Evolutionary conservation across 2,888 invertebrate species (phyloP).

Genomic region (Epinotia bilunana): DNA sequence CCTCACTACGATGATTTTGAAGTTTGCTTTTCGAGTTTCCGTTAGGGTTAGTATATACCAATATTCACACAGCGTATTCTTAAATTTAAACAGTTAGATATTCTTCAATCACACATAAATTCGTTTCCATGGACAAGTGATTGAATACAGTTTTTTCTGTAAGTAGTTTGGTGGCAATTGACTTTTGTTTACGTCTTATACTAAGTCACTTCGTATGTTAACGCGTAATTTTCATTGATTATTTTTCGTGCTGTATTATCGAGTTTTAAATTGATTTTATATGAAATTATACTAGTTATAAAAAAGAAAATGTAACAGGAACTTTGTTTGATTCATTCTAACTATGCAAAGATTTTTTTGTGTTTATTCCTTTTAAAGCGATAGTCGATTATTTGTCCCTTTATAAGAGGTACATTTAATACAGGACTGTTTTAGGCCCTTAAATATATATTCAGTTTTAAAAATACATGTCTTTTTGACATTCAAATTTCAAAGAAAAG

Average conservation of each 20-base stretch:
- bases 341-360: constrained; percentile 30
- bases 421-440: constrained; percentile 40
- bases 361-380: constrained; percentile 30
- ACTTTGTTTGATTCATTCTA: constrained; percentile 37
- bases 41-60: constrained; percentile 7
- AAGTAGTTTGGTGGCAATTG: constrained; percentile 56
- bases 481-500: background rate
- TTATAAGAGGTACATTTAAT: constrained; percentile 33
- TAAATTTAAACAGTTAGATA: constrained; percentile 25
- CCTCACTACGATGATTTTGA: constrained; percentile 8
- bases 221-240: constrained; percentile 35
- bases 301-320: constrained; percentile 34
- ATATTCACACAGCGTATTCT: constrained; percentile 31
- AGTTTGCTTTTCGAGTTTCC: constrained; percentile 12
- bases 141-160: constrained; percentile 52
- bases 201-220: constrained; percentile 40
- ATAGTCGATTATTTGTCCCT: constrained; percentile 38
- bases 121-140: constrained; percentile 47
- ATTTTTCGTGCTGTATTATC: constrained; percentile 23
- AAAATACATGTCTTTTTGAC: constrained; percentile 5
- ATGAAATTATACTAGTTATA: constrained; percentile 31
- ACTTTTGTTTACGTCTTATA: constrained; percentile 48
- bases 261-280: constrained; percentile 12
- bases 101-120: constrained; percentile 37
- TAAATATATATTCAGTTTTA: constrained; percentile 10